Base-by-base conservation (phyloP, 2,113 vertebrate species). In the Phrynosoma blainvillii region DNA sequence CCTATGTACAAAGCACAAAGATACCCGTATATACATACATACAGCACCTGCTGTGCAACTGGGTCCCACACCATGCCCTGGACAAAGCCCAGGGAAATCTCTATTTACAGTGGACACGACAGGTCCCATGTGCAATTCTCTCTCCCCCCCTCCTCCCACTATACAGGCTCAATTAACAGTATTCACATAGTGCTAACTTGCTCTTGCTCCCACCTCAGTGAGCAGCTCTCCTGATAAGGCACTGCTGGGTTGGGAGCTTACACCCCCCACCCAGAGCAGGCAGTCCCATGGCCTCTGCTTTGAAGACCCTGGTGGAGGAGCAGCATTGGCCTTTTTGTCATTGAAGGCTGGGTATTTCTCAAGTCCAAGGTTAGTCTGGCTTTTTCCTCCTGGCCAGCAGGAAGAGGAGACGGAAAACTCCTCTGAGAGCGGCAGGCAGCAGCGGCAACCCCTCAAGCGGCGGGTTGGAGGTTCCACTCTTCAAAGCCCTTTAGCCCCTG, bases 61-160 rank as follows among this genome's bases (percentile, higher is more conserved):
- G 21, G 8, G 54, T 9, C 21, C 47, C 5, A 8, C 59, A 20
- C 47, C 2, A 5, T 76, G 20, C 18, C 11, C 30, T 30, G 92
- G 94, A 91, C 94, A 95, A 89, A 92, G 92, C 92, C 93, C 93
- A 89, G 88, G 85, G 89, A 88, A 91, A 86, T 91, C 92, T 13
- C 87, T 93, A 93, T 94, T 92, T 95, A 94, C 94, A 94, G 90
- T 87, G 62, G 79, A 13, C 92, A 87, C 84, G 6, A 32, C 13
- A 30, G 54, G 75, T 27, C 70, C 52, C 92, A 88, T 91, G 94
- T 94, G 93, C 93, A 94, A 86, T 90, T 89, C 87, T 91, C 87
- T 89, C 40, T 92, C 88, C 10, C 14, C 94, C 94, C 92, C 9
- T 54, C 8, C 56, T 12, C 73, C 42, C 27, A 66, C 91, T 52